Conservation (phyloP, 2,888 invertebrate species). For the Drosophila tripunctata region DNA sequence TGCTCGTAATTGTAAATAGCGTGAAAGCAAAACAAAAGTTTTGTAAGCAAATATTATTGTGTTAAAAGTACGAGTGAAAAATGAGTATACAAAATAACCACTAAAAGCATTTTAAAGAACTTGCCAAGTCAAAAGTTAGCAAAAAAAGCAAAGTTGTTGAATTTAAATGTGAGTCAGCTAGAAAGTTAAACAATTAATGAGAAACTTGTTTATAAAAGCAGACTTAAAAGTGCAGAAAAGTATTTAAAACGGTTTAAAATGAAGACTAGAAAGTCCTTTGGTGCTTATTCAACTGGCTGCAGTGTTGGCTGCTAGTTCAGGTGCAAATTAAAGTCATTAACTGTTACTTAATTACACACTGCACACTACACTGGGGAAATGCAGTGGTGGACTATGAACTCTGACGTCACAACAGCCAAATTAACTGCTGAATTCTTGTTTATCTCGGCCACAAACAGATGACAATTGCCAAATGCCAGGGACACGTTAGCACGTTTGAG, state of each 20-base stretch:
- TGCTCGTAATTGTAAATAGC: not conserved
- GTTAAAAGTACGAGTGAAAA: not conserved
- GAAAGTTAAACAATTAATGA: not conserved
- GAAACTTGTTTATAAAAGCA: not conserved
- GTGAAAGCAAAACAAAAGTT: not conserved
- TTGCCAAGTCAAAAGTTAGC: not conserved
- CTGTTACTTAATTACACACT: constrained; percentile 59
- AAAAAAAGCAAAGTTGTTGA: not conserved
- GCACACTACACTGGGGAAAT: too few relatives aligned
- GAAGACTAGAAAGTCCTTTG: not conserved
- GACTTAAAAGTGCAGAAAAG: not conserved
- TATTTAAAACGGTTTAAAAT: too few relatives aligned
- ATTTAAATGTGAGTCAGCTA: not conserved
- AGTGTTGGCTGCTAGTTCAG: constrained; percentile 13
- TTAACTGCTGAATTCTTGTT: not conserved
- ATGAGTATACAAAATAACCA: not conserved
- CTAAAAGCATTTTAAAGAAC: not conserved
- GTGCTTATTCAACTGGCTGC: constrained; percentile 3
- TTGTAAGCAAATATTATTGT: not conserved
- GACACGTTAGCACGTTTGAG: not conserved
- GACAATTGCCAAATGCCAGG: constrained; percentile 13
- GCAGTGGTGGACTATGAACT: constrained; percentile 9
- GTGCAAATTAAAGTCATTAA: constrained; percentile 51
- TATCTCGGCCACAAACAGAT: constrained; percentile 16
- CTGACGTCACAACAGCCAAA: constrained; percentile 5